Evolutionary conservation across 2,797 vertebrate genomes (phyloP).

Genomic region (Cichlasoma orientale): DNA sequence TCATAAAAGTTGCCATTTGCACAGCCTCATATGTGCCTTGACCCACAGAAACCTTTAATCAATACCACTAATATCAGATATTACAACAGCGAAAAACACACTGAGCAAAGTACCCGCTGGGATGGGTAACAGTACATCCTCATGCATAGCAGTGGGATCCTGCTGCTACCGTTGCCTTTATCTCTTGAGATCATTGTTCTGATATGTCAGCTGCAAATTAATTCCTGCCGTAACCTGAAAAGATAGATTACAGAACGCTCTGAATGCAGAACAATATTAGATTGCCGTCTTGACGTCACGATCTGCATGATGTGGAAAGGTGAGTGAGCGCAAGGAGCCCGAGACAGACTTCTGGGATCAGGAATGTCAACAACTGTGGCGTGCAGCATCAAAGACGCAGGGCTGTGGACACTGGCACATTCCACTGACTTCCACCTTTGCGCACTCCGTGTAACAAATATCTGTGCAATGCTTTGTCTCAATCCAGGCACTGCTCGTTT

Average conservation of each 20-base stretch:
- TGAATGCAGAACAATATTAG: neutral
- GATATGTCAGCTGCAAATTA: slow-evolving; percentile 5
- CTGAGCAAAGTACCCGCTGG: neutral
- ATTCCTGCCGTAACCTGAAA: neutral
- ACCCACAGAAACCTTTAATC: slow-evolving; percentile 16
- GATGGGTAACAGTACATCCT: neutral
- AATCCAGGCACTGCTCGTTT: neutral
- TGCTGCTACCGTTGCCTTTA: slow-evolving; percentile 1
- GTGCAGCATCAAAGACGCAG: neutral
- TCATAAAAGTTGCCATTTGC: neutral
- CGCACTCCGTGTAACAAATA: neutral
- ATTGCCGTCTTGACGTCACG: neutral
- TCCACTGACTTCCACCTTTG: neutral
- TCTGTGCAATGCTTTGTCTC: neutral
- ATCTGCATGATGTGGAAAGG: neutral
- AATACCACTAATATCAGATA: neutral
- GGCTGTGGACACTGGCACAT: neutral
- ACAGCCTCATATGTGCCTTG: neutral
- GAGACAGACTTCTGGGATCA: slow-evolving; percentile 3
- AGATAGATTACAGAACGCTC: neutral
- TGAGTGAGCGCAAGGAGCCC: neutral
- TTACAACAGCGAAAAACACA: neutral
- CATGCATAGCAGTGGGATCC: neutral
- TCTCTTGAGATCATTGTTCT: neutral
- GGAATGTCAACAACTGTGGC: slow-evolving; percentile 8